These are phyloP conservation scores for Ptychodera flava DNA, from an alignment of 35 echinoderm and acorn worm genomes.

Conservation along the genomic window DNA sequence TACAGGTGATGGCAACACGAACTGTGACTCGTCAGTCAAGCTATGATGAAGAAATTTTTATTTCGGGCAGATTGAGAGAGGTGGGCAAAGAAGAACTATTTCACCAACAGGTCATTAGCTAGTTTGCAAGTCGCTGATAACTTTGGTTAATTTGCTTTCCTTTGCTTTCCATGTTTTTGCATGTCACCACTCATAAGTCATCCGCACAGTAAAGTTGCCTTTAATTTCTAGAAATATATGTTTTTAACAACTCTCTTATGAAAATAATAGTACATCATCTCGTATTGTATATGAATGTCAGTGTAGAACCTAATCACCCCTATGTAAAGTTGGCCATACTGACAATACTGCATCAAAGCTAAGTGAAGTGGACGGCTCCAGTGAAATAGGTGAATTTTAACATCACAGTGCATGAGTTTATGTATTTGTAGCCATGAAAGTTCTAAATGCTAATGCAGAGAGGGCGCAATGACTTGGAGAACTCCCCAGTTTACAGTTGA, in stretches of 20 bases:
- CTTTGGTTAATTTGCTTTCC: not conserved
- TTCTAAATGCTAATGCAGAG: no score
- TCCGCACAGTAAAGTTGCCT: not conserved
- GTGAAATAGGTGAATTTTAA: no score
- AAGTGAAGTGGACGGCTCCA: no score
- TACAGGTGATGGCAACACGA: not conserved
- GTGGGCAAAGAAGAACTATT: not conserved
- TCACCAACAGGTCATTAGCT: not conserved
- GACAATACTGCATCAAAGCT: no score
- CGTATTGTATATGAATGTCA: not conserved
- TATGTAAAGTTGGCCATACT: no score
- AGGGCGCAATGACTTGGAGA: no score
- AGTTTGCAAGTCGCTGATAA: not conserved
- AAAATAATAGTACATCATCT: not conserved
- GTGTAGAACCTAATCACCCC: no score
- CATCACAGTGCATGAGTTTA: no score
- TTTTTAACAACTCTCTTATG: not conserved
- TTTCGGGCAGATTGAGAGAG: no score
- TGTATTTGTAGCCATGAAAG: no score
- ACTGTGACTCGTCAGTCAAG: not conserved
- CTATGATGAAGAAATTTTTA: no score
- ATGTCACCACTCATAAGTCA: not conserved
- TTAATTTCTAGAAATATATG: not conserved
- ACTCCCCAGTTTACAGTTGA: no score
- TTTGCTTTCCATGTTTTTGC: not conserved